Evolutionary conservation across 2,113 vertebrate species (phyloP).

Genomic region (Nicator chloris): DNA sequence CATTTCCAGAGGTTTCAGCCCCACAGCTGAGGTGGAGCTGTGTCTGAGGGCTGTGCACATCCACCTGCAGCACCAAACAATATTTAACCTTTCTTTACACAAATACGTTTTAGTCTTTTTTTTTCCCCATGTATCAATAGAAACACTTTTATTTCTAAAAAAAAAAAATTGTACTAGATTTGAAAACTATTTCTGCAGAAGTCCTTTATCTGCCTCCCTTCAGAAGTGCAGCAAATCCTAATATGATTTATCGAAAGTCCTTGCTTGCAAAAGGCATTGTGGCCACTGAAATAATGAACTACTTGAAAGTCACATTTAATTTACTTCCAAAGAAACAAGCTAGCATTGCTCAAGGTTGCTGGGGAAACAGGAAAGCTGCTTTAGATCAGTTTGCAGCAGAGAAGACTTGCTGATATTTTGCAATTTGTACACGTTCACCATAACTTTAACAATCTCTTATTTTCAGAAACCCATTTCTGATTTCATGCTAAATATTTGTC

Average conservation of each 20-base stretch:
- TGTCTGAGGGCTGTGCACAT: background rate
- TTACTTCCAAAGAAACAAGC: conserved; percentile 75
- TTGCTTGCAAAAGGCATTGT: conserved; percentile 73
- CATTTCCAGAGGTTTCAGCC: background rate
- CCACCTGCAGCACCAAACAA: background rate
- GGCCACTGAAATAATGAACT: conserved; percentile 78
- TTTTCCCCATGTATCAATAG: background rate
- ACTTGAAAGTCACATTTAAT: conserved; percentile 81
- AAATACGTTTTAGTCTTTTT: background rate
- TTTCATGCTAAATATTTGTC: conserved; percentile 52
- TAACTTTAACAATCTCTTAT: conserved; percentile 57
- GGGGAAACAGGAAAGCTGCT: conserved; percentile 77
- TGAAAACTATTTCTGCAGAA: conserved; percentile 61
- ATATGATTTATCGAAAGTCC: conserved; percentile 70
- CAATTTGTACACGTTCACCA: conserved; percentile 56
- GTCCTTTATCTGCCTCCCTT: conserved; percentile 65
- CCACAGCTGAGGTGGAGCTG: too few relatives aligned
- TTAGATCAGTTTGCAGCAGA: conserved; percentile 66
- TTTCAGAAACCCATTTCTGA: conserved; percentile 61
- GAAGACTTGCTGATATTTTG: conserved; percentile 66
- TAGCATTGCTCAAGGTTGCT: conserved; percentile 73
- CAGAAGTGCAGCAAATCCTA: conserved; percentile 69
- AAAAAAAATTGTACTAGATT: conserved; percentile 5
- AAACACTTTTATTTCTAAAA: conserved; percentile 33
- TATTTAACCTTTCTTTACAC: conserved; percentile 26